These are phyloP conservation scores for Idaea straminata DNA, from an alignment of 2,888 invertebrate species.

Conservation along the genomic window DNA sequence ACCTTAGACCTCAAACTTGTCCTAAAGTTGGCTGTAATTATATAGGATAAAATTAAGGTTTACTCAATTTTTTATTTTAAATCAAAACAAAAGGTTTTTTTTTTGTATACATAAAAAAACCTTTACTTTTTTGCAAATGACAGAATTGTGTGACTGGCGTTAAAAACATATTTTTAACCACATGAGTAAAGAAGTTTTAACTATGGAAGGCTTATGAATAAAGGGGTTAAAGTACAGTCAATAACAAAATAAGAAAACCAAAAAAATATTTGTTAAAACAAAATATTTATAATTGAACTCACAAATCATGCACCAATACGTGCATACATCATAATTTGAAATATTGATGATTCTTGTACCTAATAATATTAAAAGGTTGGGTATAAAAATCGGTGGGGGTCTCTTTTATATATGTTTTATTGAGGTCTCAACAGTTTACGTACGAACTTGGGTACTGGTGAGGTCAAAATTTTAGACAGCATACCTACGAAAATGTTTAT, in stretches of 20 bases:
- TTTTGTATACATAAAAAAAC: no score
- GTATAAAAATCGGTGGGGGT: slow-evolving; percentile 77
- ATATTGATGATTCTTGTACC: slow-evolving; percentile 60
- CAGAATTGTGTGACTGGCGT: no score
- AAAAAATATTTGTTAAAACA: background rate
- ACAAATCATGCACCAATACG: slow-evolving; percentile 35
- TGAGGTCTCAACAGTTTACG: slow-evolving; percentile 26
- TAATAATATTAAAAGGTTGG: slow-evolving; percentile 73
- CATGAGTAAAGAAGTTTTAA: no score
- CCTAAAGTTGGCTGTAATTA: no score
- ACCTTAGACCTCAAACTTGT: no score
- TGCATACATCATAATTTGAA: slow-evolving; percentile 64
- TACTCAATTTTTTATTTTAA: no score
- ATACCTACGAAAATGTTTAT: background rate
- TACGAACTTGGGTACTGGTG: slow-evolving; percentile 5
- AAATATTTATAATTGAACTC: slow-evolving; percentile 25
- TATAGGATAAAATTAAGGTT: no score
- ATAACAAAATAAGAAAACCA: slow-evolving; percentile 1
- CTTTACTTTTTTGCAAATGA: no score
- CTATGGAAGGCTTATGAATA: background rate
- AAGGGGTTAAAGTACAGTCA: background rate
- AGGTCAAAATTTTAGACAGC: background rate
- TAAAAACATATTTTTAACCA: no score
- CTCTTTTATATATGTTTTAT: slow-evolving; percentile 52
- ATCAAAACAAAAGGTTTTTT: no score